Evolutionary conservation across 2,888 invertebrate species (phyloP), one percentile per base, ranked within the genome.

Genomic region (Aproaerema taeniolella): DNA sequence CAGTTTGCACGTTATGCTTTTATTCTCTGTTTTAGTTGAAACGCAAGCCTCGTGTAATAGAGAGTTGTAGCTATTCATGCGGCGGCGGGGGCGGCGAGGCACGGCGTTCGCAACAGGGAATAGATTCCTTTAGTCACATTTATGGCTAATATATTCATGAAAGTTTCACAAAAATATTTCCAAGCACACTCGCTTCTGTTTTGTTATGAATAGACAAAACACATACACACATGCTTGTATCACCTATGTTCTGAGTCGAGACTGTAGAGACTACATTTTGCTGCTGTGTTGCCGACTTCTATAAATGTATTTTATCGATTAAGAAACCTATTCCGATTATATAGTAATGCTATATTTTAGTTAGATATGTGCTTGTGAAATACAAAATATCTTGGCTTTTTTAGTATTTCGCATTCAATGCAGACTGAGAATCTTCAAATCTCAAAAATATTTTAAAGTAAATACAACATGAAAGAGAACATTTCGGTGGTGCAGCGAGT

Each of bases 141-240:
- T 85, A 85, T 83, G 73, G 83, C 82, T 87, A 86, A 87, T 83
- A 83, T 86, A 87, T 87, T 87, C 86, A 86, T 87, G 83, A 79
- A 85, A 80, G 67, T 80, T 80, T 75, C 74, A 72, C 74, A 77
- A 80, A 81, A 82, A 80, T 77, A 79, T 82, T 76, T 67, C 63
- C 64, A 68, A 70, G 67, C 67, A 63, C 60, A 68, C 67, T 69
- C 67, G 62, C 57, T 61, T 63, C 62, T 67, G 69, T 63, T 74
- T 72, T 75, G 73, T 74, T 73, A 71, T 65, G 67, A 62, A 58
- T 59, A 67, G 57, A 63, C 59, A 64, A 65, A 61, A 70, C 52
- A 61, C 41, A 66, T 52, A 62, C 57, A 58, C 50, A 56, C 53
- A 55, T 54, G 52, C 58, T 61, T 60, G 32, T 28, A 38, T 32